Conservation (phyloP, 2,888 invertebrate genomes). For the Eilema caniola region DNA sequence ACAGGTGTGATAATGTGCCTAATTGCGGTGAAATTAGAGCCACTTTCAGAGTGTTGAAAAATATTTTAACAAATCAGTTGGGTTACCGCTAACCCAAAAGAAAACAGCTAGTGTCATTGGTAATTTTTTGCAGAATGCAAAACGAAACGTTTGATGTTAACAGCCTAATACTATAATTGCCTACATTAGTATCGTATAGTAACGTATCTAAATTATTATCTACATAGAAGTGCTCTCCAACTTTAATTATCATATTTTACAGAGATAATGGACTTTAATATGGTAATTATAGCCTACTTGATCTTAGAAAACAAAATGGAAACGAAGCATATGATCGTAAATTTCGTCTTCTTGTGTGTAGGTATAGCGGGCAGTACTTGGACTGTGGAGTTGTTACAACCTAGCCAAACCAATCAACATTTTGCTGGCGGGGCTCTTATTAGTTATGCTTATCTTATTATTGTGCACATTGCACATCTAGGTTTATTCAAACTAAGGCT, state of each 20-base stretch:
- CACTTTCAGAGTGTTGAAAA: too few relatives aligned
- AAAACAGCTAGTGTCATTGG: not conserved
- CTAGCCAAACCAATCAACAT: not conserved
- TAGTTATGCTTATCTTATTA: too few relatives aligned
- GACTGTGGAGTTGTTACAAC: not conserved
- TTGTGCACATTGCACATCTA: too few relatives aligned
- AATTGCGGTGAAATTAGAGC: too few relatives aligned
- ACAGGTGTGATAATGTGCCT: too few relatives aligned
- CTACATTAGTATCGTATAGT: not conserved
- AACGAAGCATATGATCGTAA: not conserved
- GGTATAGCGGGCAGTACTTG: too few relatives aligned
- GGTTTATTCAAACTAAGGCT: too few relatives aligned
- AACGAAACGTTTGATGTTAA: not conserved
- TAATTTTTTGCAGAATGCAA: not conserved
- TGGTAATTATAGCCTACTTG: not conserved
- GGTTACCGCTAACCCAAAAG: not conserved
- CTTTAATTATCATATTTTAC: not conserved
- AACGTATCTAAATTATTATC: not conserved
- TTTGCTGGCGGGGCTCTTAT: not conserved
- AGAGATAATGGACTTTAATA: not conserved
- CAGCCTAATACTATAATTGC: not conserved
- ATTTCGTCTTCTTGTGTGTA: not conserved
- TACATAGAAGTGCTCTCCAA: not conserved
- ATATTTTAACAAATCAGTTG: not conserved
- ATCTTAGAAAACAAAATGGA: not conserved